phyloP scores from a whole-genome alignment of 2,797 vertebrate species.

The Poecile montanus region DNA sequence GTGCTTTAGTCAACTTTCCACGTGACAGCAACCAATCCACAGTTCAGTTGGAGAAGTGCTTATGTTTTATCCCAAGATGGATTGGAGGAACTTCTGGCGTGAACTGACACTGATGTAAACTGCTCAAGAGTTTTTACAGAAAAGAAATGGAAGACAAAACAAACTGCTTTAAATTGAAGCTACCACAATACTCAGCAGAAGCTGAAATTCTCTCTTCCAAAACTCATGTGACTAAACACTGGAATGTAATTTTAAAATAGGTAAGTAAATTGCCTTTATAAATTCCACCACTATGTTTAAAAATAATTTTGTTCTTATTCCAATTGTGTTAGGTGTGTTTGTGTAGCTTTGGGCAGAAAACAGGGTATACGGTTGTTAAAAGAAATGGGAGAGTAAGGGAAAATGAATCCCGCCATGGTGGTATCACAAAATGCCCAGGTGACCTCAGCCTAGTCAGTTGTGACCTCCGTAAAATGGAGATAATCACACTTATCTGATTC shows the following conservation, averaged over 20 bases:
- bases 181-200: background rate
- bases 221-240: background rate
- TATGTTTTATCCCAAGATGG: constrained; percentile 33
- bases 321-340: background rate
- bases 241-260: background rate
- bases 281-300: background rate
- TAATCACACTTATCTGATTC: constrained; percentile 56
- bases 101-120: constrained; percentile 33
- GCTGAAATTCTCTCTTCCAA: background rate
- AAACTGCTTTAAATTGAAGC: constrained; percentile 20
- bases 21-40: background rate
- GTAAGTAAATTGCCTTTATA: background rate
- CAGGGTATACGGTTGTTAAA: background rate
- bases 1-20: constrained; percentile 40
- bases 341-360: background rate
- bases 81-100: constrained; percentile 12
- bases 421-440: background rate
- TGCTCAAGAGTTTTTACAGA: background rate
- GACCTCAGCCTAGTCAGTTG: background rate
- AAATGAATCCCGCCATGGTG: accelerated
- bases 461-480: constrained; percentile 27
- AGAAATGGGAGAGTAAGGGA: background rate
- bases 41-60: constrained; percentile 16
- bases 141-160: constrained; percentile 31
- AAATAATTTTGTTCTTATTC: background rate